These are phyloP conservation scores for Isaurus tuberculatus DNA, from an alignment of 92 coral and sea anemone species.

Conservation along the genomic window DNA sequence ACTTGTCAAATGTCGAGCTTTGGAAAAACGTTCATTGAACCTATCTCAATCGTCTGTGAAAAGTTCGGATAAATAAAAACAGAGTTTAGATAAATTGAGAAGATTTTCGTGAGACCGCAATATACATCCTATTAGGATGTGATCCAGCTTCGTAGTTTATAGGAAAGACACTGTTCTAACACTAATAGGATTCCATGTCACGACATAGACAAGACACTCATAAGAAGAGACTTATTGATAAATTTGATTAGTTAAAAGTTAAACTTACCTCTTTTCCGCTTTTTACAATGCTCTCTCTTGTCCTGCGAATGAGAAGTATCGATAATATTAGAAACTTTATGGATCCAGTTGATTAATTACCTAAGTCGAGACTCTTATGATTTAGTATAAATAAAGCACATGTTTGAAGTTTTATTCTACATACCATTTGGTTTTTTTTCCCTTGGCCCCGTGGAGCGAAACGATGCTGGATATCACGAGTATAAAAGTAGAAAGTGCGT, in stretches of 20 bases:
- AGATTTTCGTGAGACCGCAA: slow-evolving; percentile 17
- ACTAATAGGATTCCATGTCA: not conserved
- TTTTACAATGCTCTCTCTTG: slow-evolving; percentile 18
- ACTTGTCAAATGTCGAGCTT: not conserved
- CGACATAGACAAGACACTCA: not conserved
- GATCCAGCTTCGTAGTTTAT: not conserved
- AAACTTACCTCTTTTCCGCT: slow-evolving; percentile 38
- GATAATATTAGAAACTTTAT: not conserved
- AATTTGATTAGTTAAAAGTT: not conserved
- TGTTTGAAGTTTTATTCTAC: not conserved
- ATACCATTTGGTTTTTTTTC: slow-evolving; percentile 10
- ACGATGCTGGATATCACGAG: not conserved
- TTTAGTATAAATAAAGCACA: not conserved
- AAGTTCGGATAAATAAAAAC: not conserved
- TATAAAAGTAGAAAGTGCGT: not conserved
- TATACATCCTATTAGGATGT: not conserved
- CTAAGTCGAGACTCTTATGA: not conserved
- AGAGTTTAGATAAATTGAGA: not conserved
- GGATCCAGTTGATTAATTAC: not conserved
- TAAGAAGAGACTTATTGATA: not conserved
- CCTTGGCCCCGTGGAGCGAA: not conserved
- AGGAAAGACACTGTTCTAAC: not conserved
- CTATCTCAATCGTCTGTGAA: not conserved
- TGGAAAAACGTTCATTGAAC: not conserved
- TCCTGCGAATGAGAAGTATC: slow-evolving; percentile 9